Percentiles rank a stretch among this genome's conserved stretches.
Evolutionary conservation across 1,140 invertebrate genomes (phyloP).

Genomic region (Dendroctonus ponderosae): DNA sequence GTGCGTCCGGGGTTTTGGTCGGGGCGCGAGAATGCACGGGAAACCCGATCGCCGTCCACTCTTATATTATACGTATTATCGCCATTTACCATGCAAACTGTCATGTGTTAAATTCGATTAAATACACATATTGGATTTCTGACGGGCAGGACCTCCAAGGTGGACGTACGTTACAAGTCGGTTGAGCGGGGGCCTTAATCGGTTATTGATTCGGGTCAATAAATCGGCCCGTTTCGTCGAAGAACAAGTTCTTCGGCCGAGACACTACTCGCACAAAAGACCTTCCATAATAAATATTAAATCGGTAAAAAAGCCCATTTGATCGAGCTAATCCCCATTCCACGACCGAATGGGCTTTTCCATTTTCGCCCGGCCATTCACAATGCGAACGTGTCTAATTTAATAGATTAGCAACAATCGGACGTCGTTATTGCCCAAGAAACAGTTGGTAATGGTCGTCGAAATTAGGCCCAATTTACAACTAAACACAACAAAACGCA

Average conservation of each 20-base stretch:
- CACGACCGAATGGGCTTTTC: slow-evolving; percentile 14
- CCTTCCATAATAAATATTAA: too few relatives aligned
- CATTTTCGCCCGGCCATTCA: slow-evolving; percentile 4
- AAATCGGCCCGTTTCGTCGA: too few relatives aligned
- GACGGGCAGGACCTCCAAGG: slow-evolving; percentile 41
- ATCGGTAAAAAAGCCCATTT: too few relatives aligned
- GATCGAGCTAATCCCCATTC: neutral
- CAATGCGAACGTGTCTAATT: slow-evolving; percentile 30
- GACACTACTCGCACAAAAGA: too few relatives aligned
- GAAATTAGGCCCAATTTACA: slow-evolving; percentile 36
- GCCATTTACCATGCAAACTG: slow-evolving; percentile 36
- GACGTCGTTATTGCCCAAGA: slow-evolving; percentile 28
- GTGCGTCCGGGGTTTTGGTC: too few relatives aligned
- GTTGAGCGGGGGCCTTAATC: neutral
- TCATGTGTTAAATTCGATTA: slow-evolving; percentile 44
- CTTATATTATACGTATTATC: slow-evolving; percentile 17
- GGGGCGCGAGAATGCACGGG: too few relatives aligned
- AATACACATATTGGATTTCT: slow-evolving; percentile 41
- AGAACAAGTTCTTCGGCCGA: too few relatives aligned
- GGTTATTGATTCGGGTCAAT: neutral
- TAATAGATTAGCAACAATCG: slow-evolving; percentile 31
- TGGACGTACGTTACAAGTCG: slow-evolving; percentile 29
- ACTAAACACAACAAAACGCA: slow-evolving; percentile 37
- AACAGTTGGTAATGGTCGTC: slow-evolving; percentile 32
- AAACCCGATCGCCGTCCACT: too few relatives aligned